Conservation (phyloP, 1,140 invertebrate species). For the Saccostrea cuccullata region DNA sequence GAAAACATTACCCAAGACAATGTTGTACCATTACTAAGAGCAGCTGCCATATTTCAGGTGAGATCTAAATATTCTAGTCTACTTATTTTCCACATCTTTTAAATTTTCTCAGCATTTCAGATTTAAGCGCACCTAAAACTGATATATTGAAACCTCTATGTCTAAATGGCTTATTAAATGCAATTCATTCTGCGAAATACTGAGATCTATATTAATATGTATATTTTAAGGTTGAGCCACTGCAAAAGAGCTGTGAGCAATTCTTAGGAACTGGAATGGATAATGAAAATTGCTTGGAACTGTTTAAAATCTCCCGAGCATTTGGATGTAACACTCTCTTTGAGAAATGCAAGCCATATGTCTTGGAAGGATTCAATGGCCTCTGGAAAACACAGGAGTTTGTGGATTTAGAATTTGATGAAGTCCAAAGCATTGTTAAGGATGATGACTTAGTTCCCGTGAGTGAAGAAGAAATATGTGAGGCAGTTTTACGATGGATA, state of each 20-base stretch:
- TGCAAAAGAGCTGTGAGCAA: slow-evolving; percentile 61
- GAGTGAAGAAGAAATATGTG: slow-evolving; percentile 64
- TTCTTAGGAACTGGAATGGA: slow-evolving; percentile 57
- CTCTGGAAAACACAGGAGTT: slow-evolving; percentile 55
- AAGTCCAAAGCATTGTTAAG: slow-evolving; percentile 60
- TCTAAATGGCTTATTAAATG: no score
- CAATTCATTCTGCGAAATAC: no score
- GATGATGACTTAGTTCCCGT: slow-evolving; percentile 62
- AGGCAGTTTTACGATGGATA: slow-evolving; percentile 62
- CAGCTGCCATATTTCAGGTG: slow-evolving; percentile 60
- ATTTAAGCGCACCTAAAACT: no score
- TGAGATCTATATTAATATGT: background rate
- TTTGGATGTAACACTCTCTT: slow-evolving; percentile 52
- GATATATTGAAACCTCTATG: no score
- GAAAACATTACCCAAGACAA: slow-evolving; percentile 60
- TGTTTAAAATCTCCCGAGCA: slow-evolving; percentile 50
- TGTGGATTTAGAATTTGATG: slow-evolving; percentile 53
- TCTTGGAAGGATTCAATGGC: slow-evolving; percentile 59
- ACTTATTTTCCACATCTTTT: no score
- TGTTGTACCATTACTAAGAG: slow-evolving; percentile 53
- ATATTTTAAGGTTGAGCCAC: slow-evolving; percentile 29
- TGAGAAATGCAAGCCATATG: slow-evolving; percentile 53
- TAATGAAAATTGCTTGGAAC: slow-evolving; percentile 58
- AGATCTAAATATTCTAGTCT: background rate
- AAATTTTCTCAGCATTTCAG: no score